These are phyloP conservation scores for Neopipo cinnamomea DNA, from an alignment of 2,113 vertebrate species.

Conservation along the genomic window DNA sequence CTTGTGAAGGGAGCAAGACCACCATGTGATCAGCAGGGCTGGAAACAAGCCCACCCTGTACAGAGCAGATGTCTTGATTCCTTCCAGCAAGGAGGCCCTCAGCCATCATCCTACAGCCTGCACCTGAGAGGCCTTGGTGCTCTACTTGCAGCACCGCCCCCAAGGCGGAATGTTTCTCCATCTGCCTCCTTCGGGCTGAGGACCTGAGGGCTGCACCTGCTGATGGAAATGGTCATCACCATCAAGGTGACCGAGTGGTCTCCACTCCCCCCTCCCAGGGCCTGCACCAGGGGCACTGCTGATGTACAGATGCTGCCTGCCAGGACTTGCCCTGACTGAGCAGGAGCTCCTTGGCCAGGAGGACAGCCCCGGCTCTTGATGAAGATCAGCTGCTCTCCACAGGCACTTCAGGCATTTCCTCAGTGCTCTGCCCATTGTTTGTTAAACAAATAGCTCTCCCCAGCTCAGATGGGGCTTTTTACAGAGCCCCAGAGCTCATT, in stretches of 20 bases:
- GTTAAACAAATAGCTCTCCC: background rate
- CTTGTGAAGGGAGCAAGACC: background rate
- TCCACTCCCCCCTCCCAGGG: background rate
- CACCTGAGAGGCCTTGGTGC: background rate
- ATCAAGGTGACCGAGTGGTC: background rate
- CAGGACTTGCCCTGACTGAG: rapidly evolving
- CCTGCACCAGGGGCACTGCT: rapidly evolving
- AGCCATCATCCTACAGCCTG: background rate
- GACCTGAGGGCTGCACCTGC: background rate
- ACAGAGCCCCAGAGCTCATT: background rate
- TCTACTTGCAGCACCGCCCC: background rate
- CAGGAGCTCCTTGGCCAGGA: background rate
- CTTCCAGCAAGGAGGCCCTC: background rate
- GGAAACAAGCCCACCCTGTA: background rate
- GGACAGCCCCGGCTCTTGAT: background rate
- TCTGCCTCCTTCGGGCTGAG: background rate
- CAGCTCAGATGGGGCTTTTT: background rate
- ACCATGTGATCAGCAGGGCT: background rate
- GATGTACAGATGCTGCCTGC: background rate
- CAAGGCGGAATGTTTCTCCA: background rate
- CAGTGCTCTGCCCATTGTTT: background rate
- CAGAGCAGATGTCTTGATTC: background rate
- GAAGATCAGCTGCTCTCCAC: background rate
- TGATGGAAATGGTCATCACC: background rate
- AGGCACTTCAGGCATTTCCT: conserved; percentile 34